Evolutionary conservation across 2,113 vertebrate genomes (phyloP), one percentile per base, ranked within the genome.

Genomic region (Rhinichthys klamathensis): DNA sequence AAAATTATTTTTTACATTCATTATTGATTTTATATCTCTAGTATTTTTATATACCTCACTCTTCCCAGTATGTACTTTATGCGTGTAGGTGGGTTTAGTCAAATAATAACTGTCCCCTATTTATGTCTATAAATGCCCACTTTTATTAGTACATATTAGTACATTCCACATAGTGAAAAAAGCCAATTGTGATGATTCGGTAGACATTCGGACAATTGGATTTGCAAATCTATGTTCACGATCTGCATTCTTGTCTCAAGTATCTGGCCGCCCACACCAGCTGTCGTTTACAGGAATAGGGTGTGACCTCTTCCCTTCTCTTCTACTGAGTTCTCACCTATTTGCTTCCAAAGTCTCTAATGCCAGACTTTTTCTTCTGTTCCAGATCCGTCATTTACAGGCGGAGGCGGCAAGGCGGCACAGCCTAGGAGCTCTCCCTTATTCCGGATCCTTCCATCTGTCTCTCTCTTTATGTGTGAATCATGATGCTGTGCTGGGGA

Each of bases 401-500:
- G 88, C 90, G 93, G 90, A 92, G 92, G 91, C 92, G 92, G 85
- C 90, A 89, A 86, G 88, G 93, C 90, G 91, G 85, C 83, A 89
- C 93, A 89, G 86, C 91, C 89, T 94, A 89, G 92, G 87, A 82
- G 81, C 78, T 87, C 60, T 84, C n/a, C 75, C 83, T 86, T 80
- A 87, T 84, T 87, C 84, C 84, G 77, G 84, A 80, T 60, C 16
- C 83, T 49, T 61, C 67, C 74, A 89, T 65, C 82, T 82, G 82
- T 85, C 60, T 58, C 63, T 65, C 69, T 58, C 74, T 38, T 4
- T 80, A 41, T 70, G 21, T 46, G 74, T 74, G 81, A 86, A 88
- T 70, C 84, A 94, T 92, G 93, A 97, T 99, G 98, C 93, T 98
- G 92, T 98, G 97, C 89, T 99, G 98, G 97, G 98, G 98, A 56